Evolutionary conservation across 2,797 vertebrate species (phyloP), one percentile per base, ranked within the genome.

Genomic region (Fistularia tabacaria): DNA sequence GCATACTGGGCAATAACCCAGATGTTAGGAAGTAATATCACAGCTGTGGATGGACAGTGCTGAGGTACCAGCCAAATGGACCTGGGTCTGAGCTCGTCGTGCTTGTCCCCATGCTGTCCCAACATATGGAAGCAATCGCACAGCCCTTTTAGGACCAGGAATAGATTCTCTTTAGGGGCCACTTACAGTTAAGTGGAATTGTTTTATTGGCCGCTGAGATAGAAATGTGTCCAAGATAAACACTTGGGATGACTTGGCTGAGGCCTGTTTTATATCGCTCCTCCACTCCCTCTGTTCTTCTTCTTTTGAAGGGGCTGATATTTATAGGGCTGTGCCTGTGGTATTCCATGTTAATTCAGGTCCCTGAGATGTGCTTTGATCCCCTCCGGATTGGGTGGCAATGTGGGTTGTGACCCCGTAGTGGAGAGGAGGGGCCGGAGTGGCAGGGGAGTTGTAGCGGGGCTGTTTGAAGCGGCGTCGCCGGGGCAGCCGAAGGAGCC

Each of bases 211-310:
- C 94, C 90, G 92, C 90, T 91, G 91, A 95, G 94, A 95, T 94
- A 95, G 93, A 96, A 95, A 92, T 92, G 89, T 91, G 93, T 97
- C 97, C 96, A 99, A 98, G 93, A 97, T 96, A 99, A 98, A 99
- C 95, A 98, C 94, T 92, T 92, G 92, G 93, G 90, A 92, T 87
- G 89, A 90, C 88, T 92, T 89, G 90, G 88, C 90, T 82, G 80
- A 85, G 85, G 86, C 72, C 75, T 86, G 83, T 79, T 85, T 88
- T 89, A 82, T 85, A 86, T 90, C 81, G 82, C 79, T 82, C 68
- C 81, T 82, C 82, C 80, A 82, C 87, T 86, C 83, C 76, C 86
- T 85, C 84, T 88, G 78, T 87, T 84, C 83, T 79, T 85, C 80
- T 83, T 73, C 85, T 73, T 85, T 94, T 93, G 93, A 92, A 86